Conservation (phyloP, 1,140 invertebrate genomes). For the Drosophila kanapiae region DNA sequence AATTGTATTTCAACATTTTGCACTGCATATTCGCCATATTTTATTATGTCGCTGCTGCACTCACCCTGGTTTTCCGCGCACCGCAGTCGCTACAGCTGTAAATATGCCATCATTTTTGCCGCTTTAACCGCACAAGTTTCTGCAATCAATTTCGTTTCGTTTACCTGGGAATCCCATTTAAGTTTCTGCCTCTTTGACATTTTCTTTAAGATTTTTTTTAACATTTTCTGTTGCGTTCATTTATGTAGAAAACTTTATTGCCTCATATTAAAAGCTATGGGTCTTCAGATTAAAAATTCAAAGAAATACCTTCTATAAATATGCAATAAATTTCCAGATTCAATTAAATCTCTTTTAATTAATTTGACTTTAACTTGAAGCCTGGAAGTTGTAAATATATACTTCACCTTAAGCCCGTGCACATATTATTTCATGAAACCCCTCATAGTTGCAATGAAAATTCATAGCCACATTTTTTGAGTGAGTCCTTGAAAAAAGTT, state of each 20-base stretch:
- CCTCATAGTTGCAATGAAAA: neutral
- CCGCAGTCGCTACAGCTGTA: constrained; percentile 27
- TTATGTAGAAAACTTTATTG: neutral
- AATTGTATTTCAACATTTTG: constrained; percentile 76
- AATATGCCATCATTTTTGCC: constrained; percentile 67
- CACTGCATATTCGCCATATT: constrained; percentile 64
- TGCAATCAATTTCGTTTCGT: constrained; percentile 60
- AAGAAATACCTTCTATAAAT: neutral
- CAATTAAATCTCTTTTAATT: neutral
- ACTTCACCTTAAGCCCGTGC: neutral
- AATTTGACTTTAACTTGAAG: neutral
- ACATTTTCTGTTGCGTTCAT: neutral
- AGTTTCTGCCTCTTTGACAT: constrained; percentile 19
- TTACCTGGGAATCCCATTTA: constrained; percentile 71
- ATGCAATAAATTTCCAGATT: neutral
- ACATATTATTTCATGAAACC: constrained; percentile 14
- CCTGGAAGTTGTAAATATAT: neutral
- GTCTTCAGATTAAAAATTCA: no score
- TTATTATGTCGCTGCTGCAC: constrained; percentile 61
- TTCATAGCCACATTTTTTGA: constrained; percentile 21
- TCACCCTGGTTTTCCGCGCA: constrained; percentile 3
- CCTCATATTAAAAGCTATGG: neutral
- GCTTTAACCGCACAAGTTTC: constrained; percentile 42
- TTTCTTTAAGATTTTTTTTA: constrained; percentile 39
- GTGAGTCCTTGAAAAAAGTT: constrained; percentile 38